Conservation (phyloP, 2,797 vertebrate species). For the Dallia pectoralis region DNA sequence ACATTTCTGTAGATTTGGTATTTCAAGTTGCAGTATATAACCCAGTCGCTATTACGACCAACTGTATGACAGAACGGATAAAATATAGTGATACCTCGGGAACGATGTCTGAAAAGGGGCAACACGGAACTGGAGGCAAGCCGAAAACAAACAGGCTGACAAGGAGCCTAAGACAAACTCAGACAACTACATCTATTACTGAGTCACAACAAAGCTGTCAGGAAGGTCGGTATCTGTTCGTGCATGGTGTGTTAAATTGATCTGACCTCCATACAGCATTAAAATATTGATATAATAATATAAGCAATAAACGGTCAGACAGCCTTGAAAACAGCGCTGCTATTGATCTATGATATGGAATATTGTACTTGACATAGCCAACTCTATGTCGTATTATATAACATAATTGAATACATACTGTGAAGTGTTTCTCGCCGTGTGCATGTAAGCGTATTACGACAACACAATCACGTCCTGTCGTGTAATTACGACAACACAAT, state of each 20-base stretch:
- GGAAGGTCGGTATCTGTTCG: slow-evolving; percentile 28
- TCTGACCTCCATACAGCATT: background rate
- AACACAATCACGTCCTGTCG: background rate
- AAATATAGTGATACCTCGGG: slow-evolving; percentile 2
- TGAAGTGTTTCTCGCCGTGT: background rate
- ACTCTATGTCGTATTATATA: no score
- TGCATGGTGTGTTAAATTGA: background rate
- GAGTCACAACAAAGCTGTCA: slow-evolving; percentile 7
- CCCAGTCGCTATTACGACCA: background rate
- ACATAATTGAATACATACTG: no score
- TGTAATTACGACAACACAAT: background rate
- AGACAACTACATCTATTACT: slow-evolving; percentile 10
- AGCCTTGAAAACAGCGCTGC: background rate
- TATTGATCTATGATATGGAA: no score
- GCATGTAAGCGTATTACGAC: background rate
- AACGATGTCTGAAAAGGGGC: slow-evolving; percentile 18
- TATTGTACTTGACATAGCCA: no score
- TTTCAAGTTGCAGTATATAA: background rate
- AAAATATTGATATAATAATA: background rate
- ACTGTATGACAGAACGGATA: slow-evolving; percentile 24
- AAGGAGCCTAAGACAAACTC: slow-evolving; percentile 50
- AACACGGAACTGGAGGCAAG: background rate
- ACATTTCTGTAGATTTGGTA: background rate
- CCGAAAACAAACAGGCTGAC: slow-evolving; percentile 60
- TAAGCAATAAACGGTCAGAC: background rate